A percentile compares a stretch with the other conserved stretches of the same genome.
Conservation (phyloP, 2,888 invertebrate species). For the Lycocerus yunnanus region DNA sequence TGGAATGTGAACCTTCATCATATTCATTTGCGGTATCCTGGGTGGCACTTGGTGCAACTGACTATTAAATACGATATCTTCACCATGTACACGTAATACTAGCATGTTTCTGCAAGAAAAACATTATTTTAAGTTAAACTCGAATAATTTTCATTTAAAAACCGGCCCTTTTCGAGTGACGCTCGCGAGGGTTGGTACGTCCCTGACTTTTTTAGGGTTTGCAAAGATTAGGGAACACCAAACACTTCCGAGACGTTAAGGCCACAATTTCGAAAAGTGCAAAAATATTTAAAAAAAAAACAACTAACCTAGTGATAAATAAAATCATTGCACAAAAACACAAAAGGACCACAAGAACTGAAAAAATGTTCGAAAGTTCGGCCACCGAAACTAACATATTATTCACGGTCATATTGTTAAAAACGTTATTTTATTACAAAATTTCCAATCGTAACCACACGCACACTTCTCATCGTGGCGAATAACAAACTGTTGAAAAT, state of each 20-base stretch:
- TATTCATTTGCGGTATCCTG: constrained; percentile 76
- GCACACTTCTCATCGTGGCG: constrained; percentile 25
- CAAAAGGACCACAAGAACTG: constrained; percentile 72
- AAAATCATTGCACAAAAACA: constrained; percentile 77
- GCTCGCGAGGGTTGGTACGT: neutral
- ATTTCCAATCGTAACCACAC: constrained; percentile 26
- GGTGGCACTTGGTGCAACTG: constrained; percentile 56
- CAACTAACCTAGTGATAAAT: constrained; percentile 69
- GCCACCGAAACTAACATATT: constrained; percentile 70
- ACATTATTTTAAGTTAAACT: constrained; percentile 4
- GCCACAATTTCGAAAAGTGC: neutral
- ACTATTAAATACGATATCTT: constrained; percentile 64
- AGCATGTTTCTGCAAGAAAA: constrained; percentile 71
- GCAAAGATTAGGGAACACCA: neutral
- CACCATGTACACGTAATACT: constrained; percentile 73
- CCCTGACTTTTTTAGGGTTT: neutral
- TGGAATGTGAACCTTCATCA: constrained; percentile 84
- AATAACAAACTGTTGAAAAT: constrained; percentile 24
- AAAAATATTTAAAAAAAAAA: neutral
- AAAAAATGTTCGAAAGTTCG: constrained; percentile 76
- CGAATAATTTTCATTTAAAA: neutral
- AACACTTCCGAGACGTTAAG: neutral
- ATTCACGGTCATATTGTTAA: constrained; percentile 56
- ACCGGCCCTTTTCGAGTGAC: neutral
- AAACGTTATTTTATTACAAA: constrained; percentile 23